These are phyloP conservation scores for Stenodera caucasica DNA, from an alignment of 2,888 invertebrate species.

Conservation along the genomic window DNA sequence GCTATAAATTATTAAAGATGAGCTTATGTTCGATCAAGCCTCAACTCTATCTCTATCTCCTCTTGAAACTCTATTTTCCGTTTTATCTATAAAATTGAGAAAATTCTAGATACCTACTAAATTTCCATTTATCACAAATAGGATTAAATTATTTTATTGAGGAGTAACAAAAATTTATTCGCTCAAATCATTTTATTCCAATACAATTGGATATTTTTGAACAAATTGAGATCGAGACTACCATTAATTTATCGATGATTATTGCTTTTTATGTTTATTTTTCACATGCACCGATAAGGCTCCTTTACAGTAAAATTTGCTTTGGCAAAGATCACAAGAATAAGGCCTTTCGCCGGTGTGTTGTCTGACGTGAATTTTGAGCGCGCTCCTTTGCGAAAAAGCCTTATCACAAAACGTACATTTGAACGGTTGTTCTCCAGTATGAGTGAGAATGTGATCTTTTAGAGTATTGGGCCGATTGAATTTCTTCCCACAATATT, in stretches of 20 bases:
- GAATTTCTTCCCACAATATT: conserved; percentile 52
- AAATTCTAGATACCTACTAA: no score
- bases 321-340: conserved; percentile 41
- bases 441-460: conserved; percentile 52
- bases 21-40: no score
- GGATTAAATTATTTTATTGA: no score
- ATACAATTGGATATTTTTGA: no score
- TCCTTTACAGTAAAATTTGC: conserved; percentile 44
- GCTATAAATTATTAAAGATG: no score
- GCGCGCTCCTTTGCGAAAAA: conserved; percentile 46
- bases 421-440: conserved; percentile 50
- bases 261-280: conserved; percentile 32
- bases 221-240: no score
- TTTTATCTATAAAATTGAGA: no score
- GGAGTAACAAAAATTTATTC: no score
- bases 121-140: no score
- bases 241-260: background rate
- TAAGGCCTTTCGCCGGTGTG: conserved; percentile 48
- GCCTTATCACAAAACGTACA: conserved; percentile 46
- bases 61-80: no score
- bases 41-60: no score
- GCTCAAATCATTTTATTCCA: no score
- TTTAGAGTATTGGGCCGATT: conserved; percentile 49
- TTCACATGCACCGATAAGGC: conserved; percentile 42
- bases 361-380: conserved; percentile 43